Percentiles rank a stretch among this genome's conserved stretches.
These are phyloP conservation scores for Leucopternis melanops DNA, from an alignment of 2,113 vertebrate species.

Conservation along the genomic window DNA sequence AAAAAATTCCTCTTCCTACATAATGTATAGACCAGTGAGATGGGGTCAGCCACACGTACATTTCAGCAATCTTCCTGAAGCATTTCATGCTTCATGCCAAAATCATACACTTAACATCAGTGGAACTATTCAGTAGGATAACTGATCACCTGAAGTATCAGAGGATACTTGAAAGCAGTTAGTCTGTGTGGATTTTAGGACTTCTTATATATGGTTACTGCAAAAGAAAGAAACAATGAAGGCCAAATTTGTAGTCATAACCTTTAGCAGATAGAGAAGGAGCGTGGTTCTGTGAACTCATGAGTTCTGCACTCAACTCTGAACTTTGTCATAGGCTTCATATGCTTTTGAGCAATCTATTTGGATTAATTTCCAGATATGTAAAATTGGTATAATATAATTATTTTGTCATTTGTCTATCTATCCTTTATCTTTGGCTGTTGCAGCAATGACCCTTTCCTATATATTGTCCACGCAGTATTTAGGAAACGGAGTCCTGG, in stretches of 20 bases:
- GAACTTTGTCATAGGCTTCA: neutral
- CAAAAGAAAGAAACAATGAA: neutral
- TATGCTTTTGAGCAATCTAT: neutral
- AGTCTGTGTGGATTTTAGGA: neutral
- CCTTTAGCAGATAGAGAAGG: neutral
- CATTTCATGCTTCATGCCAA: neutral
- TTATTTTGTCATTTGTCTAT: neutral
- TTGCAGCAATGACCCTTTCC: neutral
- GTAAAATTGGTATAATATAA: neutral
- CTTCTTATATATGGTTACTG: neutral
- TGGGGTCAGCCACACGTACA: neutral
- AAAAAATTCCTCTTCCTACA: neutral
- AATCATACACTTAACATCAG: neutral
- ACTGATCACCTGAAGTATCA: neutral
- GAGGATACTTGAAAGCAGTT: neutral
- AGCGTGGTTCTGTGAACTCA: neutral
- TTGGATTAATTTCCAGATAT: neutral
- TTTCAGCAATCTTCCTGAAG: neutral
- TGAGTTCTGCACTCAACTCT: neutral
- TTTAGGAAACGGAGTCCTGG: neutral
- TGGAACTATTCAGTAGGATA: neutral
- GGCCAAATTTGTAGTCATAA: neutral
- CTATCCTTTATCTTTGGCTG: neutral
- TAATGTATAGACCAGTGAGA: neutral
- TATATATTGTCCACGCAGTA: neutral